Percentiles rank a stretch among this genome's conserved stretches.
Conservation (phyloP, 2,888 invertebrate genomes). For the Brenthis ino region DNA sequence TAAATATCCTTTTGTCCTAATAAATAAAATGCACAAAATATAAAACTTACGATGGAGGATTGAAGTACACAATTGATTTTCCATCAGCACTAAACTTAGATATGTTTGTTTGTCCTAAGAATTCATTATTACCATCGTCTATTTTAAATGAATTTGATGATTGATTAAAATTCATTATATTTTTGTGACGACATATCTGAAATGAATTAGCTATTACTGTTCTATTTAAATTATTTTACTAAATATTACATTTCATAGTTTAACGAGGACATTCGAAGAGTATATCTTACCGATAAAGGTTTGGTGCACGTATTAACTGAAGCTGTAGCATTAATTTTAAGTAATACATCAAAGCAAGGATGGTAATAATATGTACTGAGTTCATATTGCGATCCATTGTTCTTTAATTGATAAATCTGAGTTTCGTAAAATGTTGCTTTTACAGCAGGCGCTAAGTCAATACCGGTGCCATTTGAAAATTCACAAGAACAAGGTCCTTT, state of each 20-base stretch:
- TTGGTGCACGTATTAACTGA: slow-evolving; percentile 50
- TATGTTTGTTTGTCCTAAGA: slow-evolving; percentile 54
- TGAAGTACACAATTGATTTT: slow-evolving; percentile 57
- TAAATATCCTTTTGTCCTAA: too few relatives aligned
- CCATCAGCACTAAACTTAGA: slow-evolving; percentile 58
- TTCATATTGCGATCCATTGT: slow-evolving; percentile 49
- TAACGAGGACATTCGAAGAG: slow-evolving; percentile 25
- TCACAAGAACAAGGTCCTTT: slow-evolving; percentile 68
- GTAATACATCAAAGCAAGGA: slow-evolving; percentile 63
- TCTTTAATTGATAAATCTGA: slow-evolving; percentile 49
- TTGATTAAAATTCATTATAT: slow-evolving; percentile 43
- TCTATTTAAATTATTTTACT: neutral
- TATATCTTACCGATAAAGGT: slow-evolving; percentile 60
- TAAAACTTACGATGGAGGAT: slow-evolving; percentile 67
- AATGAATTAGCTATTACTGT: slow-evolving; percentile 38
- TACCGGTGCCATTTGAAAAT: slow-evolving; percentile 76
- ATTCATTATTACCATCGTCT: slow-evolving; percentile 53
- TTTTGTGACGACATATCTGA: slow-evolving; percentile 62
- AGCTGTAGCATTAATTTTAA: slow-evolving; percentile 46
- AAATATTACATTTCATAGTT: neutral
- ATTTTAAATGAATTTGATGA: slow-evolving; percentile 42
- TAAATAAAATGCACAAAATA: neutral
- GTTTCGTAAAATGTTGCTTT: slow-evolving; percentile 57
- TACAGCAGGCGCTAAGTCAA: slow-evolving; percentile 64
- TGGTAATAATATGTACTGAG: slow-evolving; percentile 67